Evolutionary conservation across 2,888 invertebrate species (phyloP).

Genomic region (Acrocyrtus sp.): DNA sequence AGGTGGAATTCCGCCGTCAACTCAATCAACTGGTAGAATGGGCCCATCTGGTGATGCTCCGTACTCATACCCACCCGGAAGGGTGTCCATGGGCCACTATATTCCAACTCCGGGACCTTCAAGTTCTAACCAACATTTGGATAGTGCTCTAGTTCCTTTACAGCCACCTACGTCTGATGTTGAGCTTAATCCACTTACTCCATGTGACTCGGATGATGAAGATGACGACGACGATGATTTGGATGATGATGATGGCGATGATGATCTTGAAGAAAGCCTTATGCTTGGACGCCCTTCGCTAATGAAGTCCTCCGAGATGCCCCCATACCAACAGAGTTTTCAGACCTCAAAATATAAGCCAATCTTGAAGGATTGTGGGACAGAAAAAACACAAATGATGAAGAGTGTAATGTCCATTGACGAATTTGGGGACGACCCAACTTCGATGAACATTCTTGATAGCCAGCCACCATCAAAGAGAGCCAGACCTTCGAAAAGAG

Average conservation of each 20-base stretch:
- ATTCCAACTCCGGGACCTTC: background rate
- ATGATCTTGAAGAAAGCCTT: constrained; percentile 3
- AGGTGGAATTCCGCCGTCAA: background rate
- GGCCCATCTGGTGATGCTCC: background rate
- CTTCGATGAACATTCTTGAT: constrained; percentile 1
- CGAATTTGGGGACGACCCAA: constrained; percentile 10
- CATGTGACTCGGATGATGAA: constrained; percentile 47
- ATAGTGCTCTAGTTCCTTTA: background rate
- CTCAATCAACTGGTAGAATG: no score
- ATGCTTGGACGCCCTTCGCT: constrained; percentile 8
- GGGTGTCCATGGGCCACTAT: background rate
- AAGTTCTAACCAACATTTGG: background rate
- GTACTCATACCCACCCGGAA: no score
- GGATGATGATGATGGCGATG: constrained; percentile 27
- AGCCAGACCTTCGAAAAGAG: constrained; percentile 8
- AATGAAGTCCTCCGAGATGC: no score
- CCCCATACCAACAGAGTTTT: no score
- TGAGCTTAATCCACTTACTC: constrained; percentile 55
- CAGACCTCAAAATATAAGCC: constrained; percentile 31
- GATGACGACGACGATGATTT: constrained; percentile 24
- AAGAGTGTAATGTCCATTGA: constrained; percentile 36
- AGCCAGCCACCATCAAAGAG: constrained; percentile 28
- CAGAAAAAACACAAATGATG: constrained; percentile 29
- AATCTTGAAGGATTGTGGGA: constrained; percentile 28
- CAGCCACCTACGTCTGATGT: constrained; percentile 48